These are phyloP conservation scores for Rhagoletis pomonella DNA, from an alignment of 1,140 invertebrate species.

Conservation along the genomic window DNA sequence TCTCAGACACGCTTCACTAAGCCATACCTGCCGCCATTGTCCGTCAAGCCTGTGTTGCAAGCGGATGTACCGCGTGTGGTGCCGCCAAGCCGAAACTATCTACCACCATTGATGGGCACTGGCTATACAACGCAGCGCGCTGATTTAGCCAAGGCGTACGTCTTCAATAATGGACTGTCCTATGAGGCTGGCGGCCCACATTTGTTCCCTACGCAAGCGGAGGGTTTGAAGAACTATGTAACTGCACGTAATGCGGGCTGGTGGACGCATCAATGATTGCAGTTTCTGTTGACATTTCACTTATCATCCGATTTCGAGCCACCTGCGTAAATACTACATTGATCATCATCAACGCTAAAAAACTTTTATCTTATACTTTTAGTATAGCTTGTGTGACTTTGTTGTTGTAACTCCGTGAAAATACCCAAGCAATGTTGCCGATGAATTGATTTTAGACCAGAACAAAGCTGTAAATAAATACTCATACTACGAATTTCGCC, in stretches of 20 bases:
- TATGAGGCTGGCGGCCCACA: constrained; percentile 70
- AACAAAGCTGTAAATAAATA: constrained; percentile 31
- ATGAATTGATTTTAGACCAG: neutral
- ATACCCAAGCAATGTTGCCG: constrained; percentile 12
- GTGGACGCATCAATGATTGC: constrained; percentile 66
- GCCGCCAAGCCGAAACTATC: constrained; percentile 60
- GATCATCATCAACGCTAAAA: neutral
- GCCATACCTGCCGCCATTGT: constrained; percentile 57
- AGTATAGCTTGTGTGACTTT: constrained; percentile 35
- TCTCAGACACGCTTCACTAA: constrained; percentile 61
- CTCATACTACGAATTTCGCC: constrained; percentile 2
- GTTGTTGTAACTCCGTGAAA: constrained; percentile 21
- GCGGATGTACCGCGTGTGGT: neutral
- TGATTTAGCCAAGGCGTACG: constrained; percentile 69
- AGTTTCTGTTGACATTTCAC: neutral
- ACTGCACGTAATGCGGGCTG: constrained; percentile 66
- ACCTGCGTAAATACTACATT: neutral
- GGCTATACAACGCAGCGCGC: constrained; percentile 6
- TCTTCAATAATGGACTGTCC: constrained; percentile 71
- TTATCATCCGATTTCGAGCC: neutral
- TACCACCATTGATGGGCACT: constrained; percentile 59
- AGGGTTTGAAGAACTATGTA: constrained; percentile 68
- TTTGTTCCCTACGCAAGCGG: constrained; percentile 62
- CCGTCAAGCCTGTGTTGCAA: constrained; percentile 59
- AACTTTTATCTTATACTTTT: neutral